Base-by-base conservation (phyloP, 2,888 invertebrate species). In the Thecocarcelia acutangulata region DNA sequence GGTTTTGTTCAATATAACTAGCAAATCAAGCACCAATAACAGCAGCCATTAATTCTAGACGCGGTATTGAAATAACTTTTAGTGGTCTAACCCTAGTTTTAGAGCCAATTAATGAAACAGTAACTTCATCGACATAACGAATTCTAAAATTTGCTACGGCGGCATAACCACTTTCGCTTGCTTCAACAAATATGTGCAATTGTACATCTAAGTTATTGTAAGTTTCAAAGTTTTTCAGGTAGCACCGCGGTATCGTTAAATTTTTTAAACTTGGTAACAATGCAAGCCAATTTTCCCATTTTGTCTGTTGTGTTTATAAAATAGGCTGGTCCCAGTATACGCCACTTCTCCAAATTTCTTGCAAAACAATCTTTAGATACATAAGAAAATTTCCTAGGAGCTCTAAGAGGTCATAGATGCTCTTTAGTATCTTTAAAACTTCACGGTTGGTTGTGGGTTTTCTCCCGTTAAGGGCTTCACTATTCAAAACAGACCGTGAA, bases 271-370 rank as follows among this genome's bases (percentile, higher is more conserved):
- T n/a, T 6, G 77, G 81, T 17, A 86, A 58, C 4, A 80, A n/a
- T 0, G 56, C 40, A 3, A 84, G 8, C 86, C 85, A 86, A 3
- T 52, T 56, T 19, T 54, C 15, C 76, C 79, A 52, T 63, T 79
- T 44, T 15, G 15, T 0, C 9, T 44, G 44, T 15, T 44, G 44
- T 15, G n/a, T 15, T 15, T 15, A 3, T 15, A 9, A 9, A 33
- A 52, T 52, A n/a, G 52, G 12, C 4, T 52, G 17, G 21, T 66
- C 66, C 66, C 63, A 63, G 6, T 59, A 33, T n/a, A 73, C 59
- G 1, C 46, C 56, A 17, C 63, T 80, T 75, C 48, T 83, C 83
- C 28, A 82, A 11, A 72, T 50, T 28, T 76, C 74, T 37, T 75
- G 69, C 15, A 80, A 33, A 24, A 54, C 21, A 40, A 75, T 80